Conservation (phyloP, 1,140 invertebrate genomes). For the Dendroctonus ponderosae region DNA sequence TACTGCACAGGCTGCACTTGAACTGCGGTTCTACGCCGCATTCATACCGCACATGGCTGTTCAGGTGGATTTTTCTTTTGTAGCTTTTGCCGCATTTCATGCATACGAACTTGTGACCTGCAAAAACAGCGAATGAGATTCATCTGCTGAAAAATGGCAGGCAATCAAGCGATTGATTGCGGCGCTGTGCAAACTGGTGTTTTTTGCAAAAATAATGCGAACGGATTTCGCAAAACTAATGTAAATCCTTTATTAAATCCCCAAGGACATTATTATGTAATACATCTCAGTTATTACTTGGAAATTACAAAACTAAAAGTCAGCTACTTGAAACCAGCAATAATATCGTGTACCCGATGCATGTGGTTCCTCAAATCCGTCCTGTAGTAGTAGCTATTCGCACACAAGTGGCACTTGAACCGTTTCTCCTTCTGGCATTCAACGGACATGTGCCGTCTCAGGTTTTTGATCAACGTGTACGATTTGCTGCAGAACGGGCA, state of each 20-base stretch:
- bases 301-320: neutral
- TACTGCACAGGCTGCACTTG: conserved; percentile 74
- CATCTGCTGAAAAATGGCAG: neutral
- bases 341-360: conserved; percentile 41
- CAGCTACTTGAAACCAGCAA: neutral
- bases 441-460: conserved; percentile 56
- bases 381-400: conserved; percentile 40
- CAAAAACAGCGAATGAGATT: neutral
- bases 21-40: conserved; percentile 76
- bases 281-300: too few relatives aligned
- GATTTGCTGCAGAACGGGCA: conserved; percentile 53
- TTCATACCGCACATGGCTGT: conserved; percentile 62
- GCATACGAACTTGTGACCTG: conserved; percentile 54
- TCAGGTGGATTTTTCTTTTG: conserved; percentile 64
- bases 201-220: neutral
- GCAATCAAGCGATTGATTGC: neutral
- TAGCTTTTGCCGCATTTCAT: conserved; percentile 63
- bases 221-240: too few relatives aligned
- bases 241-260: neutral
- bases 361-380: conserved; percentile 44
- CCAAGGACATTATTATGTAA: conserved; percentile 1
- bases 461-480: conserved; percentile 55
- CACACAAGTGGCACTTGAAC: conserved; percentile 53
- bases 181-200: neutral
- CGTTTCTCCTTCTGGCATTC: conserved; percentile 57